A percentile compares a stretch with the other conserved stretches of the same genome.
These are phyloP conservation scores for Antrozous pallidus DNA, from an alignment of 2,797 vertebrate species.

Conservation along the genomic window DNA sequence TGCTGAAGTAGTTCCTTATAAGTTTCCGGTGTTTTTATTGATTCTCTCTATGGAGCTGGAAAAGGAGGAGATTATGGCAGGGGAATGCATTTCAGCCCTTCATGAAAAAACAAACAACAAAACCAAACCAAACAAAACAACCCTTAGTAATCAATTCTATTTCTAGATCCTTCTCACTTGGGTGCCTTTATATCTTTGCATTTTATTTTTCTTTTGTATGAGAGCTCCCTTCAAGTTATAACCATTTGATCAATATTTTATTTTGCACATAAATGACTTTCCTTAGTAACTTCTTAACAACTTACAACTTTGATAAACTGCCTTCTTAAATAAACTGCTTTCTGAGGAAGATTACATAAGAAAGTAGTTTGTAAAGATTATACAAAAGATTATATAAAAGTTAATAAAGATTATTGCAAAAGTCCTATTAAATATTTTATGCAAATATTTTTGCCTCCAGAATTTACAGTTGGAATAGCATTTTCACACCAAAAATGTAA, in stretches of 20 bases:
- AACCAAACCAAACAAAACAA: not conserved
- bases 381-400: conserved; percentile 15
- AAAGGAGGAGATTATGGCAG: not conserved
- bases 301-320: conserved; percentile 62
- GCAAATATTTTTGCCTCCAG: conserved; percentile 43
- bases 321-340: conserved; percentile 60
- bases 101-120: not conserved
- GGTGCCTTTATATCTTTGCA: conserved; percentile 53
- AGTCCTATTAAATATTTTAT: conserved; percentile 42
- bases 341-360: conserved; percentile 27
- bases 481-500: conserved; percentile 32
- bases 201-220: conserved; percentile 68
- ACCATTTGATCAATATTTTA: conserved; percentile 73
- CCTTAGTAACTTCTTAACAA: conserved; percentile 64
- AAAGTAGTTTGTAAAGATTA: conserved; percentile 50
- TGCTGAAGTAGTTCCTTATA: conserved; percentile 2
- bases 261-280: conserved; percentile 72
- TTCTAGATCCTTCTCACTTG: conserved; percentile 57
- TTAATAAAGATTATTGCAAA: conserved; percentile 50
- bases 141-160: conserved; percentile 64
- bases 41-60: conserved; percentile 6
- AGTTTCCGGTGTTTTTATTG: conserved; percentile 21
- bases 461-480: conserved; percentile 25
- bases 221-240: conserved; percentile 50
- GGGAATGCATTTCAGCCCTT: conserved; percentile 35